A percentile compares a stretch with the other conserved stretches of the same genome.
Evolutionary conservation across 2,888 invertebrate genomes (phyloP).

Genomic region (Lamproptera curius): DNA sequence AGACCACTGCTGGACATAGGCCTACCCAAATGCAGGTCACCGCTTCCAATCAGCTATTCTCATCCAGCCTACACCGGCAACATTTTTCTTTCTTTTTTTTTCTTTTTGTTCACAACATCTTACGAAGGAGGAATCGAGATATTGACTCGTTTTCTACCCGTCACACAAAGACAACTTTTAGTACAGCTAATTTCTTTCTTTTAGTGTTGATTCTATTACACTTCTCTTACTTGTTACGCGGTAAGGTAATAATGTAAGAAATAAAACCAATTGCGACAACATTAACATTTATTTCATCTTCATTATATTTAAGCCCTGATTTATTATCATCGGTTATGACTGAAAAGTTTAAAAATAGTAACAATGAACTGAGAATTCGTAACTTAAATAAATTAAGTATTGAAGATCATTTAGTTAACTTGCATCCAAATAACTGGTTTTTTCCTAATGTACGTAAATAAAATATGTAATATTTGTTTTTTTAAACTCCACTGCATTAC

Average conservation of each 20-base stretch:
- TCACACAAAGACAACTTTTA: no score
- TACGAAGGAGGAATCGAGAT: no score
- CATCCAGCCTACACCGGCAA: no score
- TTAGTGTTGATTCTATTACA: no score
- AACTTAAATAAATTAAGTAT: not conserved
- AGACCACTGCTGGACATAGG: no score
- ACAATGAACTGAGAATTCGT: not conserved
- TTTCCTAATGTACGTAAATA: not conserved
- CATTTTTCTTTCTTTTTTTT: no score
- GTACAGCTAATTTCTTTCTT: no score
- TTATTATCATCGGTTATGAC: conserved; percentile 5
- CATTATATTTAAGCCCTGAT: not conserved
- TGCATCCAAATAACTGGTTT: not conserved
- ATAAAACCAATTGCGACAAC: conserved; percentile 8
- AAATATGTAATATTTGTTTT: not conserved
- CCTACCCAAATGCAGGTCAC: no score
- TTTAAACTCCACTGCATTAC: not conserved
- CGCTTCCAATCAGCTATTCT: no score
- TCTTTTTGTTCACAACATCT: no score
- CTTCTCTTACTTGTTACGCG: no score
- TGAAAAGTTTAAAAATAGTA: not conserved
- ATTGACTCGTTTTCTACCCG: no score
- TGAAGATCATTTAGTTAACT: not conserved
- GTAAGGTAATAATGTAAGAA: not conserved
- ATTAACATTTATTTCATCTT: conserved; percentile 18